A percentile compares a stretch with the other conserved stretches of the same genome.
These are phyloP conservation scores for Autographa pulchrina DNA, from an alignment of 2,888 invertebrate species.

Conservation along the genomic window DNA sequence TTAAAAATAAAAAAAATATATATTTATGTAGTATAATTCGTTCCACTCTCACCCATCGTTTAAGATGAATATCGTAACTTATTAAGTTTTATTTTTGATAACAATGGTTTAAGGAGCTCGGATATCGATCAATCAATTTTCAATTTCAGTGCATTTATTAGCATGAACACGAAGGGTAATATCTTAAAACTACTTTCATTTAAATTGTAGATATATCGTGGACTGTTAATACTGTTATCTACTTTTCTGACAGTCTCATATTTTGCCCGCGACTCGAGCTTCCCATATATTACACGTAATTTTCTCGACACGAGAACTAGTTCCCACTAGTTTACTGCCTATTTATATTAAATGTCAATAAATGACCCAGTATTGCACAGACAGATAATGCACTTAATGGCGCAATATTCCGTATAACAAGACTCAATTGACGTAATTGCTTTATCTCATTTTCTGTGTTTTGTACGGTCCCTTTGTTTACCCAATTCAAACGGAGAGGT, in stretches of 20 bases:
- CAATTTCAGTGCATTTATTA: no score
- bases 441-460: conserved; percentile 50
- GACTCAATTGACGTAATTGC: conserved; percentile 52
- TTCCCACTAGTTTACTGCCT: conserved; percentile 2
- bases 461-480: conserved; percentile 39
- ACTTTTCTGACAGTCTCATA: neutral
- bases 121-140: no score
- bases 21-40: no score
- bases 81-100: no score
- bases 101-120: no score
- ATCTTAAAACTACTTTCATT: no score
- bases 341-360: conserved; percentile 17
- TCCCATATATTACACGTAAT: neutral
- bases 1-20: no score
- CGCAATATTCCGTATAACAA: conserved; percentile 50
- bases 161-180: no score
- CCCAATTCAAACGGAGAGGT: conserved; percentile 19
- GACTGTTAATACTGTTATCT: neutral
- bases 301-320: neutral
- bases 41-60: no score
- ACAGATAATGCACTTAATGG: conserved; percentile 28
- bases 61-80: no score
- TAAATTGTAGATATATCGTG: no score
- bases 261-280: neutral
- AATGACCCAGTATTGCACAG: conserved; percentile 24